A percentile compares a stretch with the other conserved stretches of the same genome.
phyloP scores from a whole-genome alignment of 2,113 vertebrate genomes.

The Helogale parvula region DNA sequence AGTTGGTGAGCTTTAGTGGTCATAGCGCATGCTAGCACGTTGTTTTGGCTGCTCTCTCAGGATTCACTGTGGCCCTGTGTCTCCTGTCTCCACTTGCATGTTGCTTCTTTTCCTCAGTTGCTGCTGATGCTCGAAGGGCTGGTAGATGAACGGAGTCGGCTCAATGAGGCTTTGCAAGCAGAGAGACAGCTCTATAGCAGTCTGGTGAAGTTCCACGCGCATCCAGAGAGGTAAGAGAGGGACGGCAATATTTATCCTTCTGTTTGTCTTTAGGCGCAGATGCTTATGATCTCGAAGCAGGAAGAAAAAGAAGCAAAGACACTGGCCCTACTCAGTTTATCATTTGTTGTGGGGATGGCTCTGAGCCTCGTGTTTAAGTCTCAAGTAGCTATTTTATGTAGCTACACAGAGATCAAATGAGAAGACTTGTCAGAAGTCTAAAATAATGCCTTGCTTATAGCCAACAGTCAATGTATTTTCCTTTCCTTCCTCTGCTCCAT shows the following conservation, averaged over 20 bases:
- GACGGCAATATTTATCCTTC: neutral
- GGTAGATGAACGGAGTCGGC: slow-evolving; percentile 89
- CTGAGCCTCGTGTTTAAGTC: neutral
- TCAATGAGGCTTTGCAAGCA: slow-evolving; percentile 92
- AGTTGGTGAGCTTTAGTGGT: neutral
- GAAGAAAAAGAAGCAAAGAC: neutral
- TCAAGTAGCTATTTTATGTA: neutral
- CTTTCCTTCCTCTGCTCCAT: neutral
- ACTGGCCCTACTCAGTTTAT: neutral
- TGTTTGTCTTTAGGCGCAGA: neutral
- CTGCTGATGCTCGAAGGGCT: slow-evolving; percentile 92
- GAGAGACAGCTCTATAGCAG: slow-evolving; percentile 94
- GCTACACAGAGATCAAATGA: neutral
- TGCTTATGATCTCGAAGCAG: neutral
- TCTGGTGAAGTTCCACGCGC: slow-evolving; percentile 88
- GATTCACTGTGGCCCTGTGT: neutral
- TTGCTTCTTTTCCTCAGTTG: slow-evolving; percentile 73
- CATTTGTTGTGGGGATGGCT: neutral
- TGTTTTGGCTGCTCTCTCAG: neutral
- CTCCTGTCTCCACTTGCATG: neutral
- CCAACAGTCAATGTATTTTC: neutral
- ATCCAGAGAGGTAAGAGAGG: slow-evolving; percentile 89
- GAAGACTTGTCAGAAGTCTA: neutral
- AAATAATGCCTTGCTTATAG: neutral
- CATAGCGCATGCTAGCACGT: neutral